These are phyloP conservation scores for Coregonus sp. DNA, from an alignment of 2,797 vertebrate species.

Conservation along the genomic window DNA sequence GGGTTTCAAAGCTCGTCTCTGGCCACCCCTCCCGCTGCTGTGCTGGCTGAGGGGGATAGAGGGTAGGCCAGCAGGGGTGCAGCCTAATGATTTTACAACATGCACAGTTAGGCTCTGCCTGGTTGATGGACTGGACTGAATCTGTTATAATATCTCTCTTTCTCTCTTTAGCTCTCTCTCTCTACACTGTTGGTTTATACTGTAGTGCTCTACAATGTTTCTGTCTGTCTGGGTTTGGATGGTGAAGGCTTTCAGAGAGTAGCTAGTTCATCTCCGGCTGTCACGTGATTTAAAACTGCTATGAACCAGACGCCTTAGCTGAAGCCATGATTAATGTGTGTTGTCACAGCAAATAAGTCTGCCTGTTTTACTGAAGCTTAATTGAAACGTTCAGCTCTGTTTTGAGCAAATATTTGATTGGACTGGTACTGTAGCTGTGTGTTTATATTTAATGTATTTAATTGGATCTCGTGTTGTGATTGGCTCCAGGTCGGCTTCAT, in stretches of 20 bases:
- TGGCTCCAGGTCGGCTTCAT: slow-evolving; percentile 85
- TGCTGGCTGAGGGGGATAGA: slow-evolving; percentile 10
- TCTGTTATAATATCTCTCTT: not conserved
- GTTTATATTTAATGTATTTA: not conserved
- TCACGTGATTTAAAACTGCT: slow-evolving; percentile 21
- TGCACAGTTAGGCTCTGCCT: slow-evolving; percentile 34
- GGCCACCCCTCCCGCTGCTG: slow-evolving; percentile 20
- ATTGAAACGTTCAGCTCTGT: not conserved
- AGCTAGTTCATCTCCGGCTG: slow-evolving; percentile 9
- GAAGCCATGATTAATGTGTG: slow-evolving; percentile 2
- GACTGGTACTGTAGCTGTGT: not conserved
- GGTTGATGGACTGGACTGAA: slow-evolving; percentile 13
- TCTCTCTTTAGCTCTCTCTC: not conserved
- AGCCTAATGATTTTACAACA: slow-evolving; percentile 64
- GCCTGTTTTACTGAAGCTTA: not conserved
- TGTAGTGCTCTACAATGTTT: not conserved
- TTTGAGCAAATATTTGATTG: not conserved
- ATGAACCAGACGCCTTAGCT: slow-evolving; percentile 15
- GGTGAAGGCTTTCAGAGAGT: not conserved
- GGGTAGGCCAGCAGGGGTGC: slow-evolving; percentile 53
- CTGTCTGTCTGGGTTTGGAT: not conserved
- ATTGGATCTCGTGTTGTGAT: not conserved
- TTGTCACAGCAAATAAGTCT: slow-evolving; percentile 1
- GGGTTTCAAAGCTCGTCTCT: slow-evolving; percentile 26
- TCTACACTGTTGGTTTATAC: not conserved